Base-by-base conservation (phyloP, 1,140 invertebrate genomes). In the Drosophila azteca region DNA sequence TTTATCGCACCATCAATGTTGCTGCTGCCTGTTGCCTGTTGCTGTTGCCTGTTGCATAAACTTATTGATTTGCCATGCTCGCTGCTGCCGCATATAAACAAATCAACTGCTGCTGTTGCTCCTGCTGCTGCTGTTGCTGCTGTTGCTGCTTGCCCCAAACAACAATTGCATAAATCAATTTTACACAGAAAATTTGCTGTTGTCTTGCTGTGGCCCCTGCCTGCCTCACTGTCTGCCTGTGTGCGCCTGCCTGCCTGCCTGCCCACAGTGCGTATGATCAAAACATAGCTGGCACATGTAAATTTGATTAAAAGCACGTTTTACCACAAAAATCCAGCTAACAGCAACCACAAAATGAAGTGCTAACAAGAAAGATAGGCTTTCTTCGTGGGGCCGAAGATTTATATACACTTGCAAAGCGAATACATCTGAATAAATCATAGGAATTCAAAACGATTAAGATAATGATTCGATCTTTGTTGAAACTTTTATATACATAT, bases 161-260 rank as follows among this genome's bases (percentile, higher is more conserved):
- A 88, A 85, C 82, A 85, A 85, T 88, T 88, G 84, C 83, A 88
- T 88, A 88, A 88, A 88, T 88, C 83, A 88, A 89, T 88, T 88
- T 88, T 60, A 70, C 83, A 83, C 75, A 50, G 35, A 31, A 76
- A 61, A 58, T 65, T 72, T 48, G 58, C 50, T 68, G 68, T 72
- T 44, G 31, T 63, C 29, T 17, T 35, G 29, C 55, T 52, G 57
- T 46, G 49, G 55, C 31, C 50, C 60, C 6, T 60, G 69, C 51
- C 31, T 51, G 59, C 29, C 29, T 6, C n/a, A n/a, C n/a, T n/a
- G n/a, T n/a, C n/a, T n/a, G n/a, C n/a, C n/a, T n/a, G n/a, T n/a
- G n/a, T n/a, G n/a, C n/a, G 7, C 6, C 29, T 31, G 29, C 29
- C 8, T 9, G 29, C 7, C 59, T 55, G 51, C 79, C 83, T 45